Evolutionary conservation across 2,797 vertebrate genomes (phyloP), one percentile per base, ranked within the genome.

Genomic region (Ptychobarbus kaznakovi): DNA sequence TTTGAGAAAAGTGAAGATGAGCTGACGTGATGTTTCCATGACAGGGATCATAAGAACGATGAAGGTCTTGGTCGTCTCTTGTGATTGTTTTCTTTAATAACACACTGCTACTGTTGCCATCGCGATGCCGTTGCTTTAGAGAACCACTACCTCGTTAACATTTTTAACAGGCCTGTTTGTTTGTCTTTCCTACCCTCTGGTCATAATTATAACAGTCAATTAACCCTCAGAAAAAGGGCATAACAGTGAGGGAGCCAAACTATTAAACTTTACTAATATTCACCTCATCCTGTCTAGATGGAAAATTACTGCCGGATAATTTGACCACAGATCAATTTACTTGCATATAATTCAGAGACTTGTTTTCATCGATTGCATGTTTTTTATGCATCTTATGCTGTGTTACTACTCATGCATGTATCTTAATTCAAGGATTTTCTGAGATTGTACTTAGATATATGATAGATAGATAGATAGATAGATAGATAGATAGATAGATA

Each of bases 51-150:
- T 49, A 2, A 16, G 66, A n/a, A 68, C 65, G 35, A 44, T 66
- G 44, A 2, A 4, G 16, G 61, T 40, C 2, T 9, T 63, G 40
- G 32, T 15, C 32, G 58, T 53, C 69, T 22, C 49, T 28, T 1
- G 4, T 46, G 68, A 79, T 44, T 87, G 83, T 86, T 86, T 83
- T 81, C 85, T 83, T 86, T 88, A 88, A 87, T 87, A 79, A 76
- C 28, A 86, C 81, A 35, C 78, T 40, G 40, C 70, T 68, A 18
- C 38, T 80, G 87, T 88, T 86, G 69, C 77, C 78, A 84, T 82
- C 81, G 75, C 4, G 56, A 90, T 65, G 69, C 82, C 40, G 22
- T 66, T 40, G 42, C 53, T 75, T 72, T 40, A 35, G 53, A 77
- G 80, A 53, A 53, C 84, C 80, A 79, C 81, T 40, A 42, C 74